phyloP scores from a whole-genome alignment of 2,888 invertebrate genomes.

The Muschampia plurimacula region DNA sequence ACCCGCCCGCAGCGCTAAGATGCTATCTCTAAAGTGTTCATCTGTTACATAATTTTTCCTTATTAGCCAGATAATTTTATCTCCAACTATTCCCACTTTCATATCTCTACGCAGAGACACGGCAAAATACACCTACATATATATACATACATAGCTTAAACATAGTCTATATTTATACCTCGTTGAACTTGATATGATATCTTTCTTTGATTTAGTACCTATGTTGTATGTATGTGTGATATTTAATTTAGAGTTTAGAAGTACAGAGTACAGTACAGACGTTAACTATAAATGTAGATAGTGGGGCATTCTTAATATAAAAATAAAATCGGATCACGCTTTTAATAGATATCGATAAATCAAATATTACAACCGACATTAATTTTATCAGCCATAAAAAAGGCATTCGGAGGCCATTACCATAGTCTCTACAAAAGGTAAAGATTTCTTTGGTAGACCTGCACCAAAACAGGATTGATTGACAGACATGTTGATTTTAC shows the following conservation, averaged over 20 bases:
- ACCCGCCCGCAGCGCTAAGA: constrained; percentile 62
- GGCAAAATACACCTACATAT: neutral
- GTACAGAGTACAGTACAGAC: neutral
- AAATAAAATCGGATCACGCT: constrained; percentile 22
- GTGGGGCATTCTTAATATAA: neutral
- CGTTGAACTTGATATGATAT: neutral
- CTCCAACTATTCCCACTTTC: constrained; percentile 54
- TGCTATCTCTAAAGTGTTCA: constrained; percentile 65
- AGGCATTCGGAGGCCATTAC: constrained; percentile 46
- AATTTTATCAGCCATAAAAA: constrained; percentile 46
- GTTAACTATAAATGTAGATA: constrained; percentile 2
- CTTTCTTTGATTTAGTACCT: neutral
- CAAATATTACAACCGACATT: constrained; percentile 45
- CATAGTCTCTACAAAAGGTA: constrained; percentile 61
- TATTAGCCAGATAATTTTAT: constrained; percentile 64
- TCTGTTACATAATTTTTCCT: constrained; percentile 72
- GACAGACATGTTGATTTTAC: constrained; percentile 67
- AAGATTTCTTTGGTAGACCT: constrained; percentile 67
- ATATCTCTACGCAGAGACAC: constrained; percentile 36
- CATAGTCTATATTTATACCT: neutral
- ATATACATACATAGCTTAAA: neutral
- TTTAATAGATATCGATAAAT: constrained; percentile 40
- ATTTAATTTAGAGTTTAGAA: neutral
- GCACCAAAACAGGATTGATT: constrained; percentile 74
- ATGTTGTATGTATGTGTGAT: neutral